These are phyloP conservation scores for Channa striata DNA, from an alignment of 2,797 vertebrate genomes.

Conservation along the genomic window DNA sequence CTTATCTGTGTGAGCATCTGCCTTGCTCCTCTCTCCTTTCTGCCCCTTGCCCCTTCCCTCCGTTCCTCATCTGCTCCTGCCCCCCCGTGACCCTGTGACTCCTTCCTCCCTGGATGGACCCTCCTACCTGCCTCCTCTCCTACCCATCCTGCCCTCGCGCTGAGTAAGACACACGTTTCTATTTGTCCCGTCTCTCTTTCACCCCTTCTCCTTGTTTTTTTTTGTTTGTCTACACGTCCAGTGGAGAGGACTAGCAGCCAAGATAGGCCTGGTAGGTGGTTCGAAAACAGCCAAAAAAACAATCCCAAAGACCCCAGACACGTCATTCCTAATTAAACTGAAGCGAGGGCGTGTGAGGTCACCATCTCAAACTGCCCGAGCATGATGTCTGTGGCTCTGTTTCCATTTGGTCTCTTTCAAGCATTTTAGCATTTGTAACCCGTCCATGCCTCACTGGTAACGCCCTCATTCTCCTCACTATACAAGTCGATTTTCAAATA, in stretches of 20 bases:
- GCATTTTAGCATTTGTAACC: slow-evolving; percentile 60
- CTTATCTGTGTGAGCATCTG: slow-evolving; percentile 45
- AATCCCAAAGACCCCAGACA: neutral
- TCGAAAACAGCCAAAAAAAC: slow-evolving; percentile 27
- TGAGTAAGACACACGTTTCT: slow-evolving; percentile 73
- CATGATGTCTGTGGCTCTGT: slow-evolving; percentile 35
- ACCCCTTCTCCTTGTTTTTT: slow-evolving; percentile 54
- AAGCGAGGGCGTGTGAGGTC: slow-evolving; percentile 33
- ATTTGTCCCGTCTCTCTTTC: slow-evolving; percentile 38
- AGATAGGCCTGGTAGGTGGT: slow-evolving; percentile 98
- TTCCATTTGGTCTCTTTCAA: slow-evolving; percentile 63
- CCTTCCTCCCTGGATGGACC: slow-evolving; percentile 55
- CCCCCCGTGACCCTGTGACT: slow-evolving; percentile 44
- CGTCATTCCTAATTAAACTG: slow-evolving; percentile 59
- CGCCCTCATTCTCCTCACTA: slow-evolving; percentile 48
- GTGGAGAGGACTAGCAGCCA: slow-evolving; percentile 94
- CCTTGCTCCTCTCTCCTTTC: slow-evolving; percentile 35
- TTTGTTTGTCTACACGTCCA: slow-evolving; percentile 86
- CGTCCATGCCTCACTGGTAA: slow-evolving; percentile 63
- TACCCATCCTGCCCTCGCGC: slow-evolving; percentile 60
- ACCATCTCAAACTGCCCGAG: slow-evolving; percentile 21
- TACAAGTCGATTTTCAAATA: slow-evolving; percentile 43
- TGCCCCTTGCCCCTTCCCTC: slow-evolving; percentile 19
- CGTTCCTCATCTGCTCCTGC: slow-evolving; percentile 33
- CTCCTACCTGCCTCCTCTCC: slow-evolving; percentile 64